Conservation (phyloP, 2,888 invertebrate genomes). For the Coenonympha glycerion region DNA sequence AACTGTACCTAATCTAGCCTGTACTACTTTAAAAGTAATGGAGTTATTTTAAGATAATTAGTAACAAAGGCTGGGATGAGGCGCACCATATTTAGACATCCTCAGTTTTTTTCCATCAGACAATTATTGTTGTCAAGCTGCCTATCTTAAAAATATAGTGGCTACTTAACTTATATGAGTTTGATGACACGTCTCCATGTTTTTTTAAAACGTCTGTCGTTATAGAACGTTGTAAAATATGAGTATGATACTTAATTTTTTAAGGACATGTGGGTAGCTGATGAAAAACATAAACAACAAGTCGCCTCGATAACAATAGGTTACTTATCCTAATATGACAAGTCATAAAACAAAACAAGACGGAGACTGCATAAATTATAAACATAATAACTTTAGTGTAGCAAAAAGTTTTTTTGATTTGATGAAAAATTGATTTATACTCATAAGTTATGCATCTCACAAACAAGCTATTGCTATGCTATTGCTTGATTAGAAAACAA, state of each 20-base stretch:
- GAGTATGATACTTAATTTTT: slow-evolving; percentile 1
- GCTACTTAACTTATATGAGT: too few relatives aligned
- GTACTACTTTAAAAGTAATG: too few relatives aligned
- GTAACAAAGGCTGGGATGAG: too few relatives aligned
- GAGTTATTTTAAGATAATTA: too few relatives aligned
- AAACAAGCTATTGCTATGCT: too few relatives aligned
- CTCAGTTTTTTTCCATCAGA: too few relatives aligned
- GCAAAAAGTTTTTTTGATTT: not conserved
- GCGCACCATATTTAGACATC: too few relatives aligned
- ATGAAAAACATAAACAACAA: not conserved
- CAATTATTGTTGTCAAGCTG: too few relatives aligned
- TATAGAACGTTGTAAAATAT: not conserved
- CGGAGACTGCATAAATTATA: not conserved
- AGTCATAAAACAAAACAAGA: slow-evolving; percentile 1
- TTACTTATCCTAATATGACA: slow-evolving; percentile 6
- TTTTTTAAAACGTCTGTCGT: not conserved
- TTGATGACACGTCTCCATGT: not conserved
- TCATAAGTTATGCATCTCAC: too few relatives aligned
- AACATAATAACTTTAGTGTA: not conserved
- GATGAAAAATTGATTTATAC: too few relatives aligned
- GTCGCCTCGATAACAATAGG: not conserved
- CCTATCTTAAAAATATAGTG: not conserved
- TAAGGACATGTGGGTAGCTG: not conserved
- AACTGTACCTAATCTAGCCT: too few relatives aligned
- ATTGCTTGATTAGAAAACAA: too few relatives aligned